phyloP scores from a whole-genome alignment of 2,888 invertebrate species.

The Corbicula japonica region DNA sequence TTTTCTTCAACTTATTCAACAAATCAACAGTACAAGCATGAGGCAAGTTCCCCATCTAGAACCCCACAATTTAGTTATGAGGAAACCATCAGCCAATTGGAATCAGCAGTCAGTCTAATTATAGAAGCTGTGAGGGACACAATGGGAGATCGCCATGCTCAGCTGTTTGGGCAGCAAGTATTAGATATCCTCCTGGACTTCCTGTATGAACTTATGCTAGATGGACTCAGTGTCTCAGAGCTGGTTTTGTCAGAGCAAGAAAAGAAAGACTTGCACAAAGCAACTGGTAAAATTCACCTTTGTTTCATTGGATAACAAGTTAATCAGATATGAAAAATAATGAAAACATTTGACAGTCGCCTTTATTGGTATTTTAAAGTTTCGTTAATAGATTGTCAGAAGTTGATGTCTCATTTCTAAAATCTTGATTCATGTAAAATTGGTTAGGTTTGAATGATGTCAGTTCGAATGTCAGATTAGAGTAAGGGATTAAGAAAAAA shows the following conservation, averaged over 20 bases:
- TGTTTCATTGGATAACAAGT: no score
- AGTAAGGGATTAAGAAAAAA: no score
- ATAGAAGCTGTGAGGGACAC: slow-evolving; percentile 73
- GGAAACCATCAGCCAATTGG: slow-evolving; percentile 74
- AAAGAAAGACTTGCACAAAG: slow-evolving; percentile 64
- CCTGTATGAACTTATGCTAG: slow-evolving; percentile 75
- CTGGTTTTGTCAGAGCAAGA: slow-evolving; percentile 43
- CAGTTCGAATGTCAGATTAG: no score
- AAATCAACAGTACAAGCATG: background rate
- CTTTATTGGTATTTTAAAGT: no score
- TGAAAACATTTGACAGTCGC: no score
- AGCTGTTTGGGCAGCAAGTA: slow-evolving; percentile 79
- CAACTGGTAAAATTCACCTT: slow-evolving; percentile 65
- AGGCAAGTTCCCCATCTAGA: slow-evolving; percentile 41
- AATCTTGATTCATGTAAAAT: no score
- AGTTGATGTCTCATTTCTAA: no score
- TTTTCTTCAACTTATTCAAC: slow-evolving; percentile 25
- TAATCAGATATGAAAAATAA: no score
- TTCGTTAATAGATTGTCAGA: no score
- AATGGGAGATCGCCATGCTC: slow-evolving; percentile 72
- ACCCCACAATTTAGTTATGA: slow-evolving; percentile 56
- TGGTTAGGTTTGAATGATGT: no score
- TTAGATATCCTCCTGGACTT: slow-evolving; percentile 78
- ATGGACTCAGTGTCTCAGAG: slow-evolving; percentile 69
- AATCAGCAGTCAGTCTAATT: slow-evolving; percentile 76